These are phyloP conservation scores for Neocrepidodera transversa DNA, from an alignment of 2,888 invertebrate species.

Conservation along the genomic window DNA sequence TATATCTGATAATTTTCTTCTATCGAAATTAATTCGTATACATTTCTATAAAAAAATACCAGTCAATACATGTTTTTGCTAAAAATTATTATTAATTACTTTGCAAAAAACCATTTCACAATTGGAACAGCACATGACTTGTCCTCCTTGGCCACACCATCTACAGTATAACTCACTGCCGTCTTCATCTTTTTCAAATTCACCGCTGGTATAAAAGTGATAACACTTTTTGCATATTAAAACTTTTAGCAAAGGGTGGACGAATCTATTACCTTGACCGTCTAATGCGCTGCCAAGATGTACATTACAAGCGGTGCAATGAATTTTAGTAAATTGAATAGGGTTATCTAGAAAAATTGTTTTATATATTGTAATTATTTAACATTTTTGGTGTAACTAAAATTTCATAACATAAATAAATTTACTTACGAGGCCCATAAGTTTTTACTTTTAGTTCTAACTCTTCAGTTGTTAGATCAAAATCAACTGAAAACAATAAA, in stretches of 20 bases:
- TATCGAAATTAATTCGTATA: constrained; percentile 75
- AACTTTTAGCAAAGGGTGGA: constrained; percentile 77
- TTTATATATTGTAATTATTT: not conserved
- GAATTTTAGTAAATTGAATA: constrained; percentile 68
- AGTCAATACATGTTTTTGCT: too few relatives aligned
- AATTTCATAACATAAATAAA: constrained; percentile 10
- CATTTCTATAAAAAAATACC: constrained; percentile 71
- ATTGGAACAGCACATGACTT: constrained; percentile 78
- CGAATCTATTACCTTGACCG: constrained; percentile 69
- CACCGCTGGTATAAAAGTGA: constrained; percentile 81
- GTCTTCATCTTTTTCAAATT: constrained; percentile 83
- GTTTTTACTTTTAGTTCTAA: constrained; percentile 43
- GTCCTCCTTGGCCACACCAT: constrained; percentile 79
- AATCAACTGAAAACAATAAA: constrained; percentile 46
- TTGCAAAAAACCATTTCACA: constrained; percentile 79
- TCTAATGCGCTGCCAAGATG: constrained; percentile 77
- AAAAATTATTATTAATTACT: too few relatives aligned
- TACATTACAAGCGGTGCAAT: constrained; percentile 77
- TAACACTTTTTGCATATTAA: constrained; percentile 76
- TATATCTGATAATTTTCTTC: constrained; percentile 71
- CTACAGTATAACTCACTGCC: constrained; percentile 83
- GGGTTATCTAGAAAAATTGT: constrained; percentile 46
- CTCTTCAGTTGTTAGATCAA: constrained; percentile 50
- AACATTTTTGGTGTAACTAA: not conserved
- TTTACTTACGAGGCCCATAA: constrained; percentile 47